Conservation (phyloP, 2,888 invertebrate genomes). For the Lochmaea capreae region DNA sequence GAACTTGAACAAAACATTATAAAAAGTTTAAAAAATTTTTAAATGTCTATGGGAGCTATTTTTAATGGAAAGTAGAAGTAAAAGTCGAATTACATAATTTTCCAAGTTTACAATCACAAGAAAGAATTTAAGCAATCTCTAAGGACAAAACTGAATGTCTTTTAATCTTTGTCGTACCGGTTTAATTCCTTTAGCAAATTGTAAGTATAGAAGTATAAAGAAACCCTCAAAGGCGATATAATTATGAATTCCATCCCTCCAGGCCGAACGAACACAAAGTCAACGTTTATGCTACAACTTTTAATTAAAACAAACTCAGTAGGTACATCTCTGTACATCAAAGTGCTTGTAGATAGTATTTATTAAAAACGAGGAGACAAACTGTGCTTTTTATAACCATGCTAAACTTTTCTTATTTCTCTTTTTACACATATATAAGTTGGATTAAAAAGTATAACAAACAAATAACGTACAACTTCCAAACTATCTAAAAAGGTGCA, state of each 20-base stretch:
- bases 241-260: conserved; percentile 63
- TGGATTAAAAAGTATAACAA: background rate
- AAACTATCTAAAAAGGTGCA: too few relatives aligned
- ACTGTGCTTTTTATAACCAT: conserved; percentile 31
- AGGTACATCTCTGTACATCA: conserved; percentile 60
- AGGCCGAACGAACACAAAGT: conserved; percentile 61
- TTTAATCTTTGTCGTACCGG: conserved; percentile 50
- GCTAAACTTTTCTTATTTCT: conserved; percentile 11
- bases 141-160: conserved; percentile 22
- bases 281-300: conserved; percentile 62
- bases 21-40: too few relatives aligned
- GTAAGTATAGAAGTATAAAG: conserved; percentile 52
- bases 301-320: conserved; percentile 65
- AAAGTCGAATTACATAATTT: background rate
- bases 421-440: background rate
- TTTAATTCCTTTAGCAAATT: conserved; percentile 45
- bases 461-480: background rate
- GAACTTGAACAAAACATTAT: too few relatives aligned
- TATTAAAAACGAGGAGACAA: conserved; percentile 62
- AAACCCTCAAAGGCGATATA: conserved; percentile 61
- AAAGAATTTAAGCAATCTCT: conserved; percentile 14
- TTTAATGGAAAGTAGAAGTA: background rate
- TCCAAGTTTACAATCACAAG: background rate
- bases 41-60: too few relatives aligned
- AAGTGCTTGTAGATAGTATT: conserved; percentile 61